Conservation (phyloP, 2,113 vertebrate species). For the Australoheros scitulus region DNA sequence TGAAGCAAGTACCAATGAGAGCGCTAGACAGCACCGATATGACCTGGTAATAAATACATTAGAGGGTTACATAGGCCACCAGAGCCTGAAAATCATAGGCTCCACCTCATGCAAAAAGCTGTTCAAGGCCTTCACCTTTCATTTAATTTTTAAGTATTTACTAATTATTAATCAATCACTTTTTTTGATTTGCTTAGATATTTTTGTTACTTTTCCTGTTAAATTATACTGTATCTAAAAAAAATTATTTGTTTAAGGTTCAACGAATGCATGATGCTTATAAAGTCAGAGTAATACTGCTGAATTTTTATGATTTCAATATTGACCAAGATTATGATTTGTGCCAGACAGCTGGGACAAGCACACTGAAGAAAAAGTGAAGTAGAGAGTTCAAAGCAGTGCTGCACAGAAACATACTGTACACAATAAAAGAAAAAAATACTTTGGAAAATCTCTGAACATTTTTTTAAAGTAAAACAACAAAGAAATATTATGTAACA, state of each 20-base stretch:
- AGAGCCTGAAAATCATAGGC: not conserved
- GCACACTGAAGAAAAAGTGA: not conserved
- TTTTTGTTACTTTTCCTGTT: not conserved
- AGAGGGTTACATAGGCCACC: not conserved
- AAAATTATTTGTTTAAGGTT: not conserved
- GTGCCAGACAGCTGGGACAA: not conserved
- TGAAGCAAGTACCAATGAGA: not conserved
- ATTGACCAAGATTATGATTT: not conserved
- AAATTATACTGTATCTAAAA: not conserved
- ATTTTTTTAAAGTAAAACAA: not conserved
- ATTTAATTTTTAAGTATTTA: not conserved
- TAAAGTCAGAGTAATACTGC: not conserved
- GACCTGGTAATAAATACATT: not conserved
- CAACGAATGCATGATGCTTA: not conserved
- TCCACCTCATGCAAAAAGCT: not conserved
- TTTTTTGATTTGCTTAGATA: not conserved
- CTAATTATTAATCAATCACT: not conserved
- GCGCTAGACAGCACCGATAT: not conserved
- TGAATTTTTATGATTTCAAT: no score
- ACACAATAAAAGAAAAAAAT: not conserved
- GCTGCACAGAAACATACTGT: not conserved
- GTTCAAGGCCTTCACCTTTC: not conserved
- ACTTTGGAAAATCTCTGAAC: not conserved
- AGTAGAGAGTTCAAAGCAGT: not conserved
- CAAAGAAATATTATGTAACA: not conserved